Conservation (phyloP, 2,113 vertebrate species). For the Lepidothrix coronata region DNA sequence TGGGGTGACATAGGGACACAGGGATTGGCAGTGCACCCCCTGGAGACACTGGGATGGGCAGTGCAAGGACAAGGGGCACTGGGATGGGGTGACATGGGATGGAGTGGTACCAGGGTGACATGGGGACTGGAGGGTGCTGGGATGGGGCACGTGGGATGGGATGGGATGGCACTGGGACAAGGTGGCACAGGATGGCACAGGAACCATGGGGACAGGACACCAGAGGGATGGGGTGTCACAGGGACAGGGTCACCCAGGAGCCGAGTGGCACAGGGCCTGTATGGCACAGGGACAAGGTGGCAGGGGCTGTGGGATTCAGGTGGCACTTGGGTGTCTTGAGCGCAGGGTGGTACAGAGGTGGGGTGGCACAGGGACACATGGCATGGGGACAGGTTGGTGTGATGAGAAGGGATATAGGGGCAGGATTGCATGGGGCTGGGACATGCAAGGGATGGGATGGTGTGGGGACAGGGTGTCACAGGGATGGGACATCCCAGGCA, state of each 20-base stretch:
- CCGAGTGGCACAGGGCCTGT: background rate
- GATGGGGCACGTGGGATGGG: background rate
- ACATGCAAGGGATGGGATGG: too few species aligned
- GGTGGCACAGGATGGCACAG: background rate
- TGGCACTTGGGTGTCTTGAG: background rate
- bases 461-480: too few species aligned
- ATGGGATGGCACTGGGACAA: background rate
- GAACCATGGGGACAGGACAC: background rate
- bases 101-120: background rate
- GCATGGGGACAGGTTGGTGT: too few species aligned
- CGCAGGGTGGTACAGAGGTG: background rate
- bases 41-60: background rate
- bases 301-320: too few species aligned
- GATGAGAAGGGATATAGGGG: background rate
- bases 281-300: background rate
- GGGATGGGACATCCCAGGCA: background rate
- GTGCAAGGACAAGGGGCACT: too few species aligned
- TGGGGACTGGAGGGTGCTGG: background rate
- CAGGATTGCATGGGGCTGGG: background rate
- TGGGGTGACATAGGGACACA: background rate
- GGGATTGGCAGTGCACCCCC: too few species aligned
- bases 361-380: background rate
- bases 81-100: background rate
- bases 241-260: background rate
- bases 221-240: background rate